Evolutionary conservation across 2,113 vertebrate species (phyloP).

Genomic region (Zosterops japonicus): DNA sequence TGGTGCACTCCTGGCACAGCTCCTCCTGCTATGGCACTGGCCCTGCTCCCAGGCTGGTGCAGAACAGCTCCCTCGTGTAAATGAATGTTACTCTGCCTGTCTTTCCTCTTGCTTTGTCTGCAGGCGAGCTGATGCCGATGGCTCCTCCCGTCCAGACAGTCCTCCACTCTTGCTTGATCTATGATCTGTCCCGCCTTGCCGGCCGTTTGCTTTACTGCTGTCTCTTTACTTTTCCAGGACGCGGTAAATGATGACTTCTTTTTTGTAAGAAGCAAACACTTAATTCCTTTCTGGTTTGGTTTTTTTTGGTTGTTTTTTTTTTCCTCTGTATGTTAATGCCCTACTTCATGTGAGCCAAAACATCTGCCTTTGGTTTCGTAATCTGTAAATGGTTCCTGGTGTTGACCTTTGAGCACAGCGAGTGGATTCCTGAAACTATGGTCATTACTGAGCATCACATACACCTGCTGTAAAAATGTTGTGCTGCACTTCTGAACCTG

Average conservation of each 20-base stretch:
- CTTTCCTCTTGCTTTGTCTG: conserved; percentile 68
- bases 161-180: conserved; percentile 50
- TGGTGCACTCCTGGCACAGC: not conserved
- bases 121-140: conserved; percentile 60
- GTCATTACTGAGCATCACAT: conserved; percentile 53
- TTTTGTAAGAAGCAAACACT: conserved; percentile 30
- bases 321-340: conserved; percentile 55
- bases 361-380: conserved; percentile 46
- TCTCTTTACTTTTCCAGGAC: conserved; percentile 61
- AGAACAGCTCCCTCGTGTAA: not conserved
- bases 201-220: conserved; percentile 44
- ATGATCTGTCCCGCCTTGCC: conserved; percentile 26
- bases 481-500: conserved; percentile 71
- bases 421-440: conserved; percentile 49
- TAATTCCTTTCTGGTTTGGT: conserved; percentile 22
- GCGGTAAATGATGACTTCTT: conserved; percentile 10
- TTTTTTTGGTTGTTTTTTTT: not conserved
- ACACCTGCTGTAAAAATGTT: conserved; percentile 75
- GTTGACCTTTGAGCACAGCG: conserved; percentile 54
- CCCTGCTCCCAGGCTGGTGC: not conserved
- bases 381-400: conserved; percentile 54
- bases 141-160: conserved; percentile 54
- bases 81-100: conserved; percentile 54
- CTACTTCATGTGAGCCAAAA: conserved; percentile 46
- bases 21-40: not conserved